Conservation (phyloP, 1,140 invertebrate genomes). For the Sesamia nonagrioides region DNA sequence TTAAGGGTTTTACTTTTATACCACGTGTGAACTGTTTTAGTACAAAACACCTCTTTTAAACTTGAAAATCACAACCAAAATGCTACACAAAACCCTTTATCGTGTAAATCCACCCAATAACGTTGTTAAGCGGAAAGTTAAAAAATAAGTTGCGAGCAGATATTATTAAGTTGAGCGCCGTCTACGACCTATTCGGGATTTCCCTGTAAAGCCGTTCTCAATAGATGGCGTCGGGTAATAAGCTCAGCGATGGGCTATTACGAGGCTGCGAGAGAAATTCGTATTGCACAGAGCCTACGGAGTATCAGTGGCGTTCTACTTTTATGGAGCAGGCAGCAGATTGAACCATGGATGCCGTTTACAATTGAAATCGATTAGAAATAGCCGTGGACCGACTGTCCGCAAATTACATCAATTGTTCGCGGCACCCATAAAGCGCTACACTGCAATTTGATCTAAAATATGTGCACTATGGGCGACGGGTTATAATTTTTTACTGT, state of each 20-base stretch:
- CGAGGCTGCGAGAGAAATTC: slow-evolving; percentile 76
- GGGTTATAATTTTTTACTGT: slow-evolving; percentile 5
- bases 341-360: slow-evolving; percentile 63
- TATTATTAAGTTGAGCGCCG: slow-evolving; percentile 77
- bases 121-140: slow-evolving; percentile 60
- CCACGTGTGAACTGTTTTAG: no score
- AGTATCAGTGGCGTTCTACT: slow-evolving; percentile 75
- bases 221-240: slow-evolving; percentile 85
- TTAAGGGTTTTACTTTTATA: no score
- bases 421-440: slow-evolving; percentile 47
- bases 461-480: slow-evolving; percentile 13
- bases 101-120: slow-evolving; percentile 53
- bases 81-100: not conserved
- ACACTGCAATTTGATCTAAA: slow-evolving; percentile 44
- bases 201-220: slow-evolving; percentile 84
- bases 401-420: slow-evolving; percentile 75
- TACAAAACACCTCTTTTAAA: not conserved
- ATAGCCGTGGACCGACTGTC: slow-evolving; percentile 61
- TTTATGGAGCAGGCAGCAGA: slow-evolving; percentile 71
- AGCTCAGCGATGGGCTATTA: slow-evolving; percentile 85
- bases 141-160: slow-evolving; percentile 69
- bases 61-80: not conserved
- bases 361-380: slow-evolving; percentile 79
- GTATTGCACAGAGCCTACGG: slow-evolving; percentile 70
- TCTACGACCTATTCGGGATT: slow-evolving; percentile 83